These are phyloP conservation scores for Thalpophila matura DNA, from an alignment of 2,888 invertebrate species.

Conservation along the genomic window DNA sequence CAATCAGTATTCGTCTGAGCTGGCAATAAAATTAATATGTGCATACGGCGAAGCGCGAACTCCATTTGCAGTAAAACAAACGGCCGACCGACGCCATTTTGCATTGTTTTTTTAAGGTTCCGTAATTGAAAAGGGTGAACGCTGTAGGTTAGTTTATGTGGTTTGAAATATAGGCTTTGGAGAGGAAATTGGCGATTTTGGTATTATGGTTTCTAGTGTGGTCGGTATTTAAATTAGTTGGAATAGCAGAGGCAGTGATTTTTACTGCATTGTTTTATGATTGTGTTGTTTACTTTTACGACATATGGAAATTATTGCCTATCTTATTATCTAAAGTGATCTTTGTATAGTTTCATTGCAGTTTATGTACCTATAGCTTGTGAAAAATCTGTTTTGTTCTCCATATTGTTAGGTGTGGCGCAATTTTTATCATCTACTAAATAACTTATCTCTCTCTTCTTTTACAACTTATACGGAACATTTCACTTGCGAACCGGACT, in stretches of 20 bases:
- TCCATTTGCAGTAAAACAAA: conserved; percentile 78
- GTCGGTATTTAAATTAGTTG: neutral
- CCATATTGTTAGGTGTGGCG: neutral
- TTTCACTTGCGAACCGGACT: conserved; percentile 25
- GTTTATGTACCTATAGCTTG: too few species aligned
- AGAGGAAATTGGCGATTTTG: conserved; percentile 44
- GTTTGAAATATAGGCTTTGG: conserved; percentile 43
- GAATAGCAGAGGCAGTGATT: neutral
- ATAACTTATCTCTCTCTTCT: neutral
- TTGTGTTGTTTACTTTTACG: neutral
- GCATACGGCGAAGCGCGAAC: conserved; percentile 75
- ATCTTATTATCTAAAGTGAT: too few species aligned
- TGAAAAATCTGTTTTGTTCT: neutral
- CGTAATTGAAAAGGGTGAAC: conserved; percentile 60
- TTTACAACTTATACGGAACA: conserved; percentile 56
- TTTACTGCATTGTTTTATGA: neutral
- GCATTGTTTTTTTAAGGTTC: conserved; percentile 75
- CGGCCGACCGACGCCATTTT: conserved; percentile 74
- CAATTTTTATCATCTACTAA: too few species aligned
- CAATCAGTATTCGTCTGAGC: conserved; percentile 65
- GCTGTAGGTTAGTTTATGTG: conserved; percentile 53
- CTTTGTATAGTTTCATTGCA: too few species aligned
- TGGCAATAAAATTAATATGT: conserved; percentile 78
- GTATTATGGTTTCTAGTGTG: conserved; percentile 2
- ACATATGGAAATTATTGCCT: too few species aligned